Base-by-base conservation (phyloP, 2,888 invertebrate species). In the Campaea margaritaria region DNA sequence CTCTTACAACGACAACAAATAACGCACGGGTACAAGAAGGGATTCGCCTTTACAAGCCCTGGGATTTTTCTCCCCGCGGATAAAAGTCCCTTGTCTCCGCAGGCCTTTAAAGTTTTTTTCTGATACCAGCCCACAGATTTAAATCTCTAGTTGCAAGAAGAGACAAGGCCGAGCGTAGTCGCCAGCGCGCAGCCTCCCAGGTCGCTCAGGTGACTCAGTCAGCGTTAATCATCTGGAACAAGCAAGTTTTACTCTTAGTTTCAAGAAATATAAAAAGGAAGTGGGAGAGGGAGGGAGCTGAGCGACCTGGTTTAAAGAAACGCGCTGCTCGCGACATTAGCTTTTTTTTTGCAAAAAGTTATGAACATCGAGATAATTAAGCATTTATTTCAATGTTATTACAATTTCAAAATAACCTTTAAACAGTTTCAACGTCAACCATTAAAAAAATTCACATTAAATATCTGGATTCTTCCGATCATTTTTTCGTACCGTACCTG, bases 161-260 rank as follows among this genome's bases (percentile, higher is more conserved):
- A 31, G 47, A 42, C 57, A 52, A 51, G 39, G 39, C 57, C 49
- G 36, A 49, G 49, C 50, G 65, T 58, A 36, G 70, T 63, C 61
- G 63, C 70, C 63, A 53, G 43, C 49, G 54, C 51, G 67, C 69
- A 70, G 69, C 68, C 74, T 68, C 73, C 84, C 79, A 85, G 86
- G 83, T 91, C 91, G 89, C 91, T 91, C 91, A 91, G 85, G 87
- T 82, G 81, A 84, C 87, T 91, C 90, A 91, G 82, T 91, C 91
- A 79, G 90, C 89, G 78, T 87, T 91, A 78, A 91, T 70, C 77
- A 91, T 91, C 91, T 92, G 91, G 89, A 92, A 92, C 91, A 92
- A 92, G 85, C 78, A 91, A 90, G 86, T 85, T 86, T 81, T 87
- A 84, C 86, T 78, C 86, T 89, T 85, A 87, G 83, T 83, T 81